Evolutionary conservation across 2,797 vertebrate species (phyloP).

Genomic region (Myoxocephalus aenaeus): DNA sequence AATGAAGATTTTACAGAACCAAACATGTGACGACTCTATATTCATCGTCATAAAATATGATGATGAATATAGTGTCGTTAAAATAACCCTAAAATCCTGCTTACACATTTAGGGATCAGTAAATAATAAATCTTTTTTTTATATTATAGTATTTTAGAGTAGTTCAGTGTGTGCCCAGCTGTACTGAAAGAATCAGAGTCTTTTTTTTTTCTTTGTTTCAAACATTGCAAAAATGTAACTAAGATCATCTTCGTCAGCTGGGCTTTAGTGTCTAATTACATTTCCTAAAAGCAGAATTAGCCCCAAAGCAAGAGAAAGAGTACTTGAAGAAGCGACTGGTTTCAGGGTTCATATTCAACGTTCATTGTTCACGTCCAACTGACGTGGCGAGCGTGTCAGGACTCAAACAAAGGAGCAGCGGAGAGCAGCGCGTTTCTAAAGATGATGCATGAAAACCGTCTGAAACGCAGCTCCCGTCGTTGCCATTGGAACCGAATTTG

Average conservation of each 20-base stretch:
- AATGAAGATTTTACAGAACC: neutral
- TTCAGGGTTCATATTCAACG: neutral
- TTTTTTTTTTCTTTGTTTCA: neutral
- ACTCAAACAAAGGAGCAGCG: conserved; percentile 3
- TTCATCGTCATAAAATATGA: neutral
- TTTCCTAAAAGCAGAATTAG: neutral
- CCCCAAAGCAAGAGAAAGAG: neutral
- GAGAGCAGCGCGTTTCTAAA: neutral
- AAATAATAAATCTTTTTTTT: neutral
- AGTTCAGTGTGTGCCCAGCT: no score
- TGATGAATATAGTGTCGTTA: neutral
- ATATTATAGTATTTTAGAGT: neutral
- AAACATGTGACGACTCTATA: no score
- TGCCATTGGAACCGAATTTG: neutral
- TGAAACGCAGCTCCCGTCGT: neutral
- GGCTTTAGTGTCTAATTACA: neutral
- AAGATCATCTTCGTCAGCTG: neutral
- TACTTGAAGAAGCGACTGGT: neutral
- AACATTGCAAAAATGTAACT: neutral
- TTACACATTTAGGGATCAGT: neutral
- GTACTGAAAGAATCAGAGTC: no score
- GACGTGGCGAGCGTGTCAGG: conserved; percentile 35
- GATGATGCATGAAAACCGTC: neutral
- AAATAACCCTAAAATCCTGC: neutral
- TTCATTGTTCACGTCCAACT: neutral